Evolutionary conservation across 1,140 invertebrate genomes (phyloP), one percentile per base, ranked within the genome.

Genomic region (Brachionus rotundiformis): DNA sequence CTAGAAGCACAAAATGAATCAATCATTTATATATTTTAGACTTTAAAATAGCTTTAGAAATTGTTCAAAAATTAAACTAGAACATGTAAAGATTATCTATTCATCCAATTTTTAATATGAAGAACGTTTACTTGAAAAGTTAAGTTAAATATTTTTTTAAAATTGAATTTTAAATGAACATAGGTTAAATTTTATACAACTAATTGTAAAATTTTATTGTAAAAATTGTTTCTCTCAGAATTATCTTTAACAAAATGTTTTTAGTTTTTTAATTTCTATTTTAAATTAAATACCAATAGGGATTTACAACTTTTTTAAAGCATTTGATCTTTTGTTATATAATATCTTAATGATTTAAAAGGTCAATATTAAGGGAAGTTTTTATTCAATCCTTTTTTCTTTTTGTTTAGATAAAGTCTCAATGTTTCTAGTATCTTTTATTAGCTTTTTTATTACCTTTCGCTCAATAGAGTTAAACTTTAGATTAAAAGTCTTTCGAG

Each of bases 281-380:
- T 19, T 19, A 8, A 25, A 54, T 16, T 10, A 54, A 54, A 54
- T 54, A 25, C 23, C 47, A 54, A 7, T 19, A 16, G 8, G 19
- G 47, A 54, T 54, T 54, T 54, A 54, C 3, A 25, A 54, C 16
- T 54, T 54, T 54, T 23, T 54, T 54, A 54, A 54, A 54, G n/a
- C 19, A 54, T 54, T 54, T 54, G 47, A 54, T 54, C 47, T 54
- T 54, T 54, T 19, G n/a, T 54, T 54, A 54, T 54, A 54, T 54
- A 54, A 54, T 19, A 54, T 54, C 47, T 54, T 7, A 25, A 19
- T 54, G 16, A 54, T 54, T 54, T 23, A 54, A 54, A 54, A 23
- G 7, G 8, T 19, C 1, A 19, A 54, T 19, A 8, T 39, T 10
- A 54, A 19, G 2, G 8, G 1, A 23, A 23, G 8, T 25, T 19